Conservation (phyloP, 2,113 vertebrate species). For the Malurus melanocephalus region DNA sequence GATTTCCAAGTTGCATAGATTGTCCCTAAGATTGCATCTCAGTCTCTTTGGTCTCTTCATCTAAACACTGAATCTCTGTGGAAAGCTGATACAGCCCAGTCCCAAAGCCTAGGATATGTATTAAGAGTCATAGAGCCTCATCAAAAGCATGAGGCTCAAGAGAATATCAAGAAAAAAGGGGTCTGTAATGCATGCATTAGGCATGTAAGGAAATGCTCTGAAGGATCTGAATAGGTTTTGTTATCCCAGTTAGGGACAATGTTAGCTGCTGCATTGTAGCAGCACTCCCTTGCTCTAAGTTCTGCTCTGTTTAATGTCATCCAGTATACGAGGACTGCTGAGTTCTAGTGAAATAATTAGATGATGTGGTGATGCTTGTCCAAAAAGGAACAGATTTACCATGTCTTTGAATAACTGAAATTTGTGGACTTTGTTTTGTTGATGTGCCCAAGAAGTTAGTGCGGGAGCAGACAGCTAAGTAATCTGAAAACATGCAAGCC, state of each 20-base stretch:
- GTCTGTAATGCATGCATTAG: neutral
- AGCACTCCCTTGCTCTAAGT: neutral
- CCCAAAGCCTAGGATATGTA: neutral
- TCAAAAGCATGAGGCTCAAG: neutral
- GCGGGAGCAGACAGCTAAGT: neutral
- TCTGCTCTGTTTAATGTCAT: neutral
- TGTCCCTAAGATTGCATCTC: neutral
- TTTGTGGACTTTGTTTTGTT: neutral
- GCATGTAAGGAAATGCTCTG: neutral
- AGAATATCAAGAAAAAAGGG: neutral
- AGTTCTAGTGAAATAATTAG: neutral
- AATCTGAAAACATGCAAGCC: neutral
- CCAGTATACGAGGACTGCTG: rapidly evolving
- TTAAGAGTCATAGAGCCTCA: neutral
- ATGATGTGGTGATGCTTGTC: neutral
- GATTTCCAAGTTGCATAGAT: neutral
- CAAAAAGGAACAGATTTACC: neutral
- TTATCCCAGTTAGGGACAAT: neutral
- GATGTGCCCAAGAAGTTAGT: neutral
- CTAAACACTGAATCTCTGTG: neutral
- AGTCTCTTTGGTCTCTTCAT: neutral
- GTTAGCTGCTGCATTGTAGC: neutral
- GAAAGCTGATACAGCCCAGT: neutral
- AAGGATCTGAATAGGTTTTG: neutral
- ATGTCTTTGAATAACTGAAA: neutral